Evolutionary conservation across 2,797 vertebrate species (phyloP).

Genomic region (Sardinella longiceps): DNA sequence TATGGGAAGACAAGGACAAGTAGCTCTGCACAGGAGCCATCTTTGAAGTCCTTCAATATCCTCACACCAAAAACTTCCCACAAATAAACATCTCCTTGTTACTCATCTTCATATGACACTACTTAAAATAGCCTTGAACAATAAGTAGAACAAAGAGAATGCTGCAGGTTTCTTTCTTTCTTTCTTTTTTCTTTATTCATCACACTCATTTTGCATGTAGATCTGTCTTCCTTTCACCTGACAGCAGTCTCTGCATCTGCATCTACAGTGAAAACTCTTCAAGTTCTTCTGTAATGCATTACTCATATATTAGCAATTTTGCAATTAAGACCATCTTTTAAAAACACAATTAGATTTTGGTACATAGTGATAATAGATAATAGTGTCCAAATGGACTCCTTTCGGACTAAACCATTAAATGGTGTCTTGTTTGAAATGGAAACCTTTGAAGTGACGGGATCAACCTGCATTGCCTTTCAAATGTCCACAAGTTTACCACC

Average conservation of each 20-base stretch:
- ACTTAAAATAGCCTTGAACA: background rate
- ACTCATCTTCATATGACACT: background rate
- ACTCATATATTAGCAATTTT: background rate
- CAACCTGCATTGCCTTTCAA: conserved; percentile 3
- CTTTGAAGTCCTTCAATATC: background rate
- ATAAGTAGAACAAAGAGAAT: background rate
- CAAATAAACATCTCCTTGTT: background rate
- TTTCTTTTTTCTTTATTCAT: conserved; percentile 9
- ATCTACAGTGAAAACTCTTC: background rate
- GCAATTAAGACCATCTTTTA: background rate
- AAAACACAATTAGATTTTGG: conserved; percentile 9
- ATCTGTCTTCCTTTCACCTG: background rate
- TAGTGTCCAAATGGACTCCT: background rate
- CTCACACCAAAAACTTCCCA: background rate
- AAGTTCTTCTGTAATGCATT: background rate
- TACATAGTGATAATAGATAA: background rate
- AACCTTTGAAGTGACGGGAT: background rate
- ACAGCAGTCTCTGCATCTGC: background rate
- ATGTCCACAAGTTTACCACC: background rate
- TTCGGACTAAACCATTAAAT: background rate
- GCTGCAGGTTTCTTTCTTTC: too few relatives aligned
- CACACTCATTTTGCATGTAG: conserved; percentile 5
- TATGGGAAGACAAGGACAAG: background rate
- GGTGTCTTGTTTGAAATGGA: background rate
- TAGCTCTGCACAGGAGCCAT: background rate